These are phyloP conservation scores for Pogoniulus pusillus DNA, from an alignment of 2,797 vertebrate species.

Conservation along the genomic window DNA sequence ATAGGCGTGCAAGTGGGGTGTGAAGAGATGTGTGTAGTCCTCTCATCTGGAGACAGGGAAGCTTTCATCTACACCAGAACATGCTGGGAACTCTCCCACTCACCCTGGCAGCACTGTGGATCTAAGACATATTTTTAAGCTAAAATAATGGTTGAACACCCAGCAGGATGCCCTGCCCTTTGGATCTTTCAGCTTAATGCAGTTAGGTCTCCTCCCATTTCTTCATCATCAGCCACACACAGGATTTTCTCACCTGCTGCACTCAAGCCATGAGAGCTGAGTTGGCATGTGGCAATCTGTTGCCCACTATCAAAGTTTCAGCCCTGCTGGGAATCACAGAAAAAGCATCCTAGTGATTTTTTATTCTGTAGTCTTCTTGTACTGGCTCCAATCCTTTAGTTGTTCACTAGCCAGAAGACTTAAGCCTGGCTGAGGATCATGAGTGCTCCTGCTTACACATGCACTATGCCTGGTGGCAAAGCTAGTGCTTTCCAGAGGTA, in stretches of 20 bases:
- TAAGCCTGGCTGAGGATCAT: background rate
- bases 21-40: background rate
- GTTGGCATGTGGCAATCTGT: background rate
- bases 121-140: conserved; percentile 4
- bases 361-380: background rate
- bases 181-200: background rate
- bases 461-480: background rate
- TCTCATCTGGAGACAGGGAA: background rate
- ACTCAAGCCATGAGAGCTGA: background rate
- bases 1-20: background rate
- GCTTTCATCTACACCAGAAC: conserved; percentile 1
- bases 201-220: background rate
- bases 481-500: background rate
- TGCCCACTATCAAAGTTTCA: background rate
- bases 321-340: background rate
- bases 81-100: conserved; percentile 5
- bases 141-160: conserved; percentile 1
- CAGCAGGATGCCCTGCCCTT: background rate
- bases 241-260: background rate
- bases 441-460: background rate
- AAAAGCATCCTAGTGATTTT: background rate
- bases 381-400: background rate
- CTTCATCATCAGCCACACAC: background rate
- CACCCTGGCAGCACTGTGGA: background rate
- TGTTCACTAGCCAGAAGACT: background rate